Percentiles rank a stretch among this genome's conserved stretches.
phyloP scores from a whole-genome alignment of 2,797 vertebrate genomes.

The Syndactyla subalaris region DNA sequence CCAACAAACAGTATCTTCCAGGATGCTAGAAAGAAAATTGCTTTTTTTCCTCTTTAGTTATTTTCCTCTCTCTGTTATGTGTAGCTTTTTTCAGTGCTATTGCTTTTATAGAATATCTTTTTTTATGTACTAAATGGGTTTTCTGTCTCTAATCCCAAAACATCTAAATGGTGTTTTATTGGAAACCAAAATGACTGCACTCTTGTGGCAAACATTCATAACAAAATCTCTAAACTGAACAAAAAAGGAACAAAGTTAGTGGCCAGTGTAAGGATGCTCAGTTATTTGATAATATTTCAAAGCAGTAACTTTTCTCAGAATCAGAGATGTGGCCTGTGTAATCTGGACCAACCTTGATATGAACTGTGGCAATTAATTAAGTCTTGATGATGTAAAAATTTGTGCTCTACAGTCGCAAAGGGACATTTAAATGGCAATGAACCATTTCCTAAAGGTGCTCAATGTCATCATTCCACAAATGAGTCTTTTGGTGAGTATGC shows the following conservation, averaged over 20 bases:
- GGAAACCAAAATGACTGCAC: constrained; percentile 39
- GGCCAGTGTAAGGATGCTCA: not conserved
- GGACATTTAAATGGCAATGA: not conserved
- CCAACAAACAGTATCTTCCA: not conserved
- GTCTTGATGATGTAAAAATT: not conserved
- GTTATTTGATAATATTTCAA: constrained; percentile 7
- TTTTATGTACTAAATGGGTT: constrained; percentile 21
- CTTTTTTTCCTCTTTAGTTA: not conserved
- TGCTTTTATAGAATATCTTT: constrained; percentile 28
- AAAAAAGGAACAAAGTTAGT: not conserved
- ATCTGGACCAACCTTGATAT: not conserved
- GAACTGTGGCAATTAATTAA: not conserved
- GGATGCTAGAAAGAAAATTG: not conserved
- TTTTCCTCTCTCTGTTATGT: not conserved
- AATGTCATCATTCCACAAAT: not conserved
- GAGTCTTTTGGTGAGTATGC: not conserved
- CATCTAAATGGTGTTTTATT: constrained; percentile 37
- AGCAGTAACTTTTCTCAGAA: not conserved
- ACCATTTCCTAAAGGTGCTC: not conserved
- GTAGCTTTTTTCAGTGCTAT: not conserved
- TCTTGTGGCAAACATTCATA: constrained; percentile 24
- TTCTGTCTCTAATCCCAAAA: constrained; percentile 25
- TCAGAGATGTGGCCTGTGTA: not conserved
- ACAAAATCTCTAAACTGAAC: constrained; percentile 16
- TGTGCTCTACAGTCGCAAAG: not conserved